Percentiles rank a stretch among this genome's conserved stretches.
These are phyloP conservation scores for Dryas iulia DNA, from an alignment of 1,140 invertebrate species.

Conservation along the genomic window DNA sequence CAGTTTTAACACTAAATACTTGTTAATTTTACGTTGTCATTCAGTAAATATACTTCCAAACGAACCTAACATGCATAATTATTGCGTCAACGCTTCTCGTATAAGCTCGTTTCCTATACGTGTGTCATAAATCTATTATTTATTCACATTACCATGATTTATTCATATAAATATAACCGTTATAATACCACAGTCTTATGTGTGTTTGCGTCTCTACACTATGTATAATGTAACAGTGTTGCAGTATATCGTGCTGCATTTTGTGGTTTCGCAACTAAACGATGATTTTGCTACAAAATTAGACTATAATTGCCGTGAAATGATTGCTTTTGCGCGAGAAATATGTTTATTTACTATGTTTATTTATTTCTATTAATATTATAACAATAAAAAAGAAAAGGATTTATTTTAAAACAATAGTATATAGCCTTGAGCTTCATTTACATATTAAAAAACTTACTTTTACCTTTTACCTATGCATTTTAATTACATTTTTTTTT, in stretches of 20 bases:
- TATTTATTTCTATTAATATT: neutral
- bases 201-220: neutral
- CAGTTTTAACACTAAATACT: too few relatives aligned
- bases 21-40: too few relatives aligned
- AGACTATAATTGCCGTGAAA: slow-evolving; percentile 21
- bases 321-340: slow-evolving; percentile 16
- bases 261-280: slow-evolving; percentile 28
- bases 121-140: neutral
- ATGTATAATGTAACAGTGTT: slow-evolving; percentile 18
- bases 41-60: too few relatives aligned
- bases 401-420: too few relatives aligned
- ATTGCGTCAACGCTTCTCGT: neutral
- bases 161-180: neutral
- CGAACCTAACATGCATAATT: neutral
- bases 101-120: neutral
- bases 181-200: neutral
- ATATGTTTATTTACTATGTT: neutral
- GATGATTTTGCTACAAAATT: slow-evolving; percentile 27
- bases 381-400: too few relatives aligned
- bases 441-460: too few relatives aligned
- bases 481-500: too few relatives aligned
- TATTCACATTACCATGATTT: neutral
- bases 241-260: slow-evolving; percentile 15
- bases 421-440: too few relatives aligned
- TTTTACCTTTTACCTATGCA: too few relatives aligned